These are phyloP conservation scores for Trichogramma dendrolimi DNA, from an alignment of 2,888 invertebrate species.

Conservation along the genomic window DNA sequence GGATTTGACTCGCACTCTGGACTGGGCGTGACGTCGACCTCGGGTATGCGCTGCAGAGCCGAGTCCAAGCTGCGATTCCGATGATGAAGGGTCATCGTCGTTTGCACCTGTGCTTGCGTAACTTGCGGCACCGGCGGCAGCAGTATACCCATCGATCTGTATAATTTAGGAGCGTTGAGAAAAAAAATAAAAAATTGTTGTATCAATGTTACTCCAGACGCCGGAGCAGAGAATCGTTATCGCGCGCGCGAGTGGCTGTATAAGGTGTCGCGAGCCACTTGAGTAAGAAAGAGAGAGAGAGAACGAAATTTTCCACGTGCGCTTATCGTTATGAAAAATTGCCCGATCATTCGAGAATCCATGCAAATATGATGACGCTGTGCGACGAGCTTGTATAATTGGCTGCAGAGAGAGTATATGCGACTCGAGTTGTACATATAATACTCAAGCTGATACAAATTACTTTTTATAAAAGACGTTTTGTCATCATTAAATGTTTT, in stretches of 20 bases:
- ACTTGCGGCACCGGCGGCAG: slow-evolving; percentile 61
- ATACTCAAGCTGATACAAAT: no score
- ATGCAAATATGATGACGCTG: no score
- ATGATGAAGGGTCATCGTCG: slow-evolving; percentile 57
- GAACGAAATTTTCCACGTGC: no score
- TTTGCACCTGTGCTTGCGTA: slow-evolving; percentile 52
- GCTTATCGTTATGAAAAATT: no score
- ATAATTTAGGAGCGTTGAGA: slow-evolving; percentile 11
- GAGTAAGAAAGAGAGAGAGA: no score
- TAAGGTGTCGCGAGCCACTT: no score
- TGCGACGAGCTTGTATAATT: no score
- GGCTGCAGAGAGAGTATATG: no score
- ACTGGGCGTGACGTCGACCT: slow-evolving; percentile 70
- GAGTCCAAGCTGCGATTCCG: slow-evolving; percentile 87
- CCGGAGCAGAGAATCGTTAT: neutral
- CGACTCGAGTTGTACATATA: no score
- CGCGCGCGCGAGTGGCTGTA: neutral
- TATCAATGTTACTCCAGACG: neutral
- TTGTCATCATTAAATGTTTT: no score
- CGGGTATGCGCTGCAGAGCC: slow-evolving; percentile 82
- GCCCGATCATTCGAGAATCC: no score
- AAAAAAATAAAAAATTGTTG: slow-evolving; percentile 29
- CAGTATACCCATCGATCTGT: slow-evolving; percentile 64
- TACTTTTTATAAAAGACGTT: no score
- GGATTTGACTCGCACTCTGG: slow-evolving; percentile 58